phyloP scores from a whole-genome alignment of 2,113 vertebrate genomes.

The Natator depressus region DNA sequence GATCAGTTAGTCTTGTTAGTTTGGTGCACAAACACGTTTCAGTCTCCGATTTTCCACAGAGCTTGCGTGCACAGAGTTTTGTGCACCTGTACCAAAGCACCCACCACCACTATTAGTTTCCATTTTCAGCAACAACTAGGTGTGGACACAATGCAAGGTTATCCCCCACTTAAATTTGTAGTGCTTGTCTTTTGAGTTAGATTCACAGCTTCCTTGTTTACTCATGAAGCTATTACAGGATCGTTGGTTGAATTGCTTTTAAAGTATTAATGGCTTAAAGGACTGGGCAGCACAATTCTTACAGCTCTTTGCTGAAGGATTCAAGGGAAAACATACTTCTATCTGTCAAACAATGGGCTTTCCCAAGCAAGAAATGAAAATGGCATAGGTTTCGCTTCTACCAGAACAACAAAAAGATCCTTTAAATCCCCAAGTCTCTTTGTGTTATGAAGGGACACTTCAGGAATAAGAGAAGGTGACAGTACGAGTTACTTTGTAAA shows the following conservation, averaged over 20 bases:
- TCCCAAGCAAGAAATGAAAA: not conserved
- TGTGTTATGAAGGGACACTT: not conserved
- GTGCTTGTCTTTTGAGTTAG: not conserved
- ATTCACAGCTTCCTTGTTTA: not conserved
- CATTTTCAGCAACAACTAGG: not conserved
- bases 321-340: not conserved
- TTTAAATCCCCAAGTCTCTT: conserved; percentile 15
- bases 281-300: not conserved
- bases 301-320: not conserved
- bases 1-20: not conserved
- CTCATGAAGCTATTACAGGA: not conserved
- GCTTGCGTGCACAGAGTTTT: not conserved
- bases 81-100: not conserved
- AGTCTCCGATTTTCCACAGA: not conserved
- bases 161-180: not conserved
- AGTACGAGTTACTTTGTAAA: not conserved
- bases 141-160: conserved; percentile 14
- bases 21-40: accelerated
- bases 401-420: not conserved
- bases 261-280: not conserved
- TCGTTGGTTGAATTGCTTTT: not conserved
- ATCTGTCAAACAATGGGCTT: not conserved
- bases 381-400: not conserved
- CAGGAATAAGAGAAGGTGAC: not conserved
- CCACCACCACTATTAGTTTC: not conserved